A percentile compares a stretch with the other conserved stretches of the same genome.
These are phyloP conservation scores for Gortyna flavago DNA, from an alignment of 2,888 invertebrate genomes.

Conservation along the genomic window DNA sequence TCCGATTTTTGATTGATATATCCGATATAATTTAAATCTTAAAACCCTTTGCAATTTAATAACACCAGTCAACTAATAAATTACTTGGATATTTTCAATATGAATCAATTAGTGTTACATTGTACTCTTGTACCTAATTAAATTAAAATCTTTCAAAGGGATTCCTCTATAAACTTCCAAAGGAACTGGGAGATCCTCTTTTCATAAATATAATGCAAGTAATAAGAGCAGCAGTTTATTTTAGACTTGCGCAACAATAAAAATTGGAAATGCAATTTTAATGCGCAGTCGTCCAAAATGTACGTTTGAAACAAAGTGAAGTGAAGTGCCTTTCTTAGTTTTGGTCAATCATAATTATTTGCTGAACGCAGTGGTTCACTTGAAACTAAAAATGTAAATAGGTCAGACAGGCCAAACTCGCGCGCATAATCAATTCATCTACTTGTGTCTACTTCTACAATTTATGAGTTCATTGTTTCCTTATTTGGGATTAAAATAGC, in stretches of 20 bases:
- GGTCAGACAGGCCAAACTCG: constrained; percentile 50
- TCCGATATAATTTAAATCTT: neutral
- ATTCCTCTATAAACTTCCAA: constrained; percentile 42
- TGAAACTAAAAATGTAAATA: constrained; percentile 52
- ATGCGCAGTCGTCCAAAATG: constrained; percentile 15
- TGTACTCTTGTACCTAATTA: constrained; percentile 10
- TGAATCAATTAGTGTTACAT: constrained; percentile 18
- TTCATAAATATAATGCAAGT: constrained; percentile 27
- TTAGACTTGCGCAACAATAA: constrained; percentile 19
- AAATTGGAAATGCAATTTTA: constrained; percentile 15
- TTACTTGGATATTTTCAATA: constrained; percentile 15
- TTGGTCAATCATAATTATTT: constrained; percentile 53
- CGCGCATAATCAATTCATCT: constrained; percentile 49
- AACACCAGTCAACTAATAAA: neutral
- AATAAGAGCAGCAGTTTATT: constrained; percentile 36
- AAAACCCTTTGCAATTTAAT: neutral
- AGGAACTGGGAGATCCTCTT: constrained; percentile 19
- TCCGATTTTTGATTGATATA: neutral
- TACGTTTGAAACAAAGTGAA: constrained; percentile 13
- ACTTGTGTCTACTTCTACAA: constrained; percentile 14
- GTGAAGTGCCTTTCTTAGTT: constrained; percentile 57
- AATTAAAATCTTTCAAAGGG: constrained; percentile 37
- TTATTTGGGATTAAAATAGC: constrained; percentile 5
- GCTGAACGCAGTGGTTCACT: constrained; percentile 28
- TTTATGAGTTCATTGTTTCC: constrained; percentile 29